Conservation (phyloP, 2,797 vertebrate genomes). For the Aplochiton taeniatus region DNA sequence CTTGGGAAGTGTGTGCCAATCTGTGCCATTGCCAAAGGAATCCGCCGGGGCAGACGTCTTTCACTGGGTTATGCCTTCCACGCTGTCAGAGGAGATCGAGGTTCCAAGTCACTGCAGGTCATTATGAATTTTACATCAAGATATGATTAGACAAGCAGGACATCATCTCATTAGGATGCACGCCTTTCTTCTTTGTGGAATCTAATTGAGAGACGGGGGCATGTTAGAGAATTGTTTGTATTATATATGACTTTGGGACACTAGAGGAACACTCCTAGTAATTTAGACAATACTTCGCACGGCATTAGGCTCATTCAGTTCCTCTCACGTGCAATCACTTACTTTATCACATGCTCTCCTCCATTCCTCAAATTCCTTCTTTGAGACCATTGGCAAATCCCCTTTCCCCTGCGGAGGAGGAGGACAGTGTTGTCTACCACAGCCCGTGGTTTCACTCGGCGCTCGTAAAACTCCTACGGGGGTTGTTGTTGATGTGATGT, state of each 20-base stretch:
- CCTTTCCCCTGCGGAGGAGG: slow-evolving; percentile 24
- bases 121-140: slow-evolving; percentile 67
- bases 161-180: slow-evolving; percentile 53
- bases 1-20: slow-evolving; percentile 60
- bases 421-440: slow-evolving; percentile 37
- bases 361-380: slow-evolving; percentile 27
- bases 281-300: too few species aligned
- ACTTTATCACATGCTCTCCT: not conserved
- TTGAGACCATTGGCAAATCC: slow-evolving; percentile 40
- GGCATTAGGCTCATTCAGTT: not conserved
- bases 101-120: slow-evolving; percentile 58
- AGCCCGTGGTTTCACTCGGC: slow-evolving; percentile 37
- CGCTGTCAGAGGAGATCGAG: slow-evolving; percentile 70
- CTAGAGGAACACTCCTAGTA: too few species aligned
- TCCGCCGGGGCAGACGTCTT: slow-evolving; percentile 42
- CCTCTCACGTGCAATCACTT: not conserved
- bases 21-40: slow-evolving; percentile 42
- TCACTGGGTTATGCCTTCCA: slow-evolving; percentile 60
- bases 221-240: not conserved
- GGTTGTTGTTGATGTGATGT: slow-evolving; percentile 4
- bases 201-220: not conserved
- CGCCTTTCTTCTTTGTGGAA: slow-evolving; percentile 5
- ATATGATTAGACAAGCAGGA: slow-evolving; percentile 45
- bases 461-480: slow-evolving; percentile 52
- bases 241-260: too few species aligned